phyloP scores from a whole-genome alignment of 2,888 invertebrate species.

The Thymelicus lineola region DNA sequence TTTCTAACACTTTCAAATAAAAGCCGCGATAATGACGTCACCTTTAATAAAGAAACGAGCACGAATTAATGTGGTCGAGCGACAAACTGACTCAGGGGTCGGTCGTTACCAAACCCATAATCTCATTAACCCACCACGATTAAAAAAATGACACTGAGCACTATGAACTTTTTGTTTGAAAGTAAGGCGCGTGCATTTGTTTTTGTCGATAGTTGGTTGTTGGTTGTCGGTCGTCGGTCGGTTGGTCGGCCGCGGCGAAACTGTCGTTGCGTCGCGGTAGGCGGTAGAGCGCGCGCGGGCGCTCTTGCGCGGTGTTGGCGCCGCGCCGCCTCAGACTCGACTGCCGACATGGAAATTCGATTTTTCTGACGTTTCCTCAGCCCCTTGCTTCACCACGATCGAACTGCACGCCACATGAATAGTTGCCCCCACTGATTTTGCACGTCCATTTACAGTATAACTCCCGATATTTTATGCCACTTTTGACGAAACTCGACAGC shows the following conservation, averaged over 20 bases:
- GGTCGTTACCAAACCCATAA: constrained; percentile 71
- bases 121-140: constrained; percentile 67
- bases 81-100: constrained; percentile 68
- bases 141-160: constrained; percentile 54
- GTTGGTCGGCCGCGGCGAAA: constrained; percentile 43
- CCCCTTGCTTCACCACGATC: constrained; percentile 78
- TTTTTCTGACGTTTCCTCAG: constrained; percentile 85
- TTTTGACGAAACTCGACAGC: constrained; percentile 61
- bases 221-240: constrained; percentile 48
- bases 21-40: constrained; percentile 78
- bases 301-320: constrained; percentile 75
- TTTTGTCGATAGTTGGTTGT: constrained; percentile 42
- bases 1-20: constrained; percentile 26
- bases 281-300: constrained; percentile 70
- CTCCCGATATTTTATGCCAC: constrained; percentile 68
- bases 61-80: constrained; percentile 70
- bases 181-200: constrained; percentile 52
- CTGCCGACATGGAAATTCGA: constrained; percentile 84
- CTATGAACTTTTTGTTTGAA: constrained; percentile 47
- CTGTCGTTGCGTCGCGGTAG: constrained; percentile 14
- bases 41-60: constrained; percentile 71
- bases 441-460: constrained; percentile 72
- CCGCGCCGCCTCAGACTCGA: constrained; percentile 81
- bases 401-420: constrained; percentile 80
- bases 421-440: constrained; percentile 76